Base-by-base conservation (phyloP, 2,888 invertebrate genomes). In the Caenorhabditis sulstoni region DNA sequence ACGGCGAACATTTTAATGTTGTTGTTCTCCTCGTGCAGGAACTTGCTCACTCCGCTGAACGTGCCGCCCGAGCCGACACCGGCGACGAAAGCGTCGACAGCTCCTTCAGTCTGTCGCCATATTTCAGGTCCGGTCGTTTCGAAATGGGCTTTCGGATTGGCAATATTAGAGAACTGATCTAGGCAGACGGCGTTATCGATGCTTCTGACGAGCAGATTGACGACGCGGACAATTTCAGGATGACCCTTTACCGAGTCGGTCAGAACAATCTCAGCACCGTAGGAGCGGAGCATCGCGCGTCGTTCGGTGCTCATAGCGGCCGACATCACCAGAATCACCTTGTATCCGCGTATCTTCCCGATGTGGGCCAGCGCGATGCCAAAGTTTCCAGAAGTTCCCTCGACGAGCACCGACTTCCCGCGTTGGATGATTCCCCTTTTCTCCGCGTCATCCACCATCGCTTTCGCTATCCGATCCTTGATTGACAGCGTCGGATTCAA, bases 261-360 rank as follows among this genome's bases (percentile, higher is more conserved):
- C 0, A 83, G 65, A 23, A 83, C 59, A 29, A 80, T 78, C 66
- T 81, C 73, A 20, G 85, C 85, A 47, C 85, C 85, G 37, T 83
- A 87, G 23, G 87, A 89, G 9, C 80, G 83, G 55, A 90, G 79
- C 57, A 87, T 79, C 1, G 84, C 78, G 29, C 86, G 65, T 41
- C 90, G 55, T 64, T 90, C 90, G 9, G 87, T 70, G 61, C 85
- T 86, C 85, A 88, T 88, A n/a, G 86, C 86, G 8, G 86, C 80
- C 8, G 90, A 88, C 90, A 90, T 90, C 9, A 83, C 83, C 11
- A 90, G 80, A 53, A 89, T 87, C 14, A 87, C 81, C 59, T 86
- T 85, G 83, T 90, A 90, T 35, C 71, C 71, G 35, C 64, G 57
- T 35, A 73, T 73, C 50, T 73, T 68, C n/a, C 74, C 78, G 37